Evolutionary conservation across 1,140 invertebrate species (phyloP), one percentile per base, ranked within the genome.

Genomic region (Sitophilus oryzae): DNA sequence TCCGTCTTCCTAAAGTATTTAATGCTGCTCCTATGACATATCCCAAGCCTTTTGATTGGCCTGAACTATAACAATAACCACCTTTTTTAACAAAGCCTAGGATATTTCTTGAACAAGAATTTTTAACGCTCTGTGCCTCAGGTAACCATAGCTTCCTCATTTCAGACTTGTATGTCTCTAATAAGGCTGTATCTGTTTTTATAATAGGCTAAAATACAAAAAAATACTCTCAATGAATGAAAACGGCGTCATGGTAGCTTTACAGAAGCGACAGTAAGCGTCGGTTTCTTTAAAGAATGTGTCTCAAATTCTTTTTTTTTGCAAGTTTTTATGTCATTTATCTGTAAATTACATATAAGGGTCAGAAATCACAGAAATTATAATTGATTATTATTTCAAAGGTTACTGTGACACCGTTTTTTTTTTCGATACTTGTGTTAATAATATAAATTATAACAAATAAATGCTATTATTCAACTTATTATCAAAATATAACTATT

Each of bases 1-100:
- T 43, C 11, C 21, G 14, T 19, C 21, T 21, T 36, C 61, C 15
- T 42, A 66, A 45, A 15, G 15, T 40, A 15, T 23, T 3, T 42
- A 89, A 63, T 11, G 81, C 79, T 30, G 73, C 69, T 11, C 79
- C 67, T 1, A 82, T 73, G 0, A 88, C 72, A 64, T 86, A 89
- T 30, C 86, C 88, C 5, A 86, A 68, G 41, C 81, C 86, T 59
- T 77, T 74, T 48, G 78, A 77, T 25, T 73, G 76, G 0, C 82
- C 80, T 65, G 83, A 77, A 0, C 78, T 78, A 58, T 84, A 84
- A 60, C 81, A 84, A 66, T 84, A 91, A 23, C 77, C 79, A 20
- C 85, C 87, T 56, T 80, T 72, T 34, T 73, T 77, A 8, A 91
- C 64, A 71, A 82, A 92, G 37, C 90, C 90, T 60, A 90, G 81